Evolutionary conservation across 2,888 invertebrate genomes (phyloP), one percentile per base, ranked within the genome.

Genomic region (Heliconius ismenius): DNA sequence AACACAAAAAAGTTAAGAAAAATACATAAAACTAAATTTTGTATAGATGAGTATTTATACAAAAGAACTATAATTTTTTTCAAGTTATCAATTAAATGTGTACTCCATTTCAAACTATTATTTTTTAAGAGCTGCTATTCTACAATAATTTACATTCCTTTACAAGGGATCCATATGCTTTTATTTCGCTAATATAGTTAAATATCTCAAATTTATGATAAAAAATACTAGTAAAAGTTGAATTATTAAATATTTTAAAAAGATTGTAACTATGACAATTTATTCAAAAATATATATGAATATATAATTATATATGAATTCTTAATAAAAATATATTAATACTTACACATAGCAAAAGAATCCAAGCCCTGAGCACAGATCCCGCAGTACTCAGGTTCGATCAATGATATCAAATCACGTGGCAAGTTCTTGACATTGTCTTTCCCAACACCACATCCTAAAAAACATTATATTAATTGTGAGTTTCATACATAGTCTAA

Each of bases 401-500:
- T 87, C 62, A 89, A 79, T 4, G 81, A 74, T 72, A 92, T 78
- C 60, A 92, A 65, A 21, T 84, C 82, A n/a, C 77, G 84, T 0
- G 93, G 91, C 43, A 92, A 79, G 60, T 84, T 85, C 70, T 83
- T 89, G 60, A 92, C 69, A 58, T 81, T 64, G 0, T 89, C 86
- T 73, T 83, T 87, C 21, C 83, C 26, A 43, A 92, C 81, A 32
- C 91, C 92, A 84, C 92, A 92, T 68, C 87, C 93, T 93, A 75
- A 32, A 78, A 76, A 73, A 43, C 9, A 26, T n/a, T 18, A 62
- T 24, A 11, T 21, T 13, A 13, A 36, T 70, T 70, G 18, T 32
- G 21, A n/a, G 4, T 64, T 64, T 18, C 6, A 63, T 49, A 49
- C 49, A 49, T 7, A 49, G 18, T 49, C 49, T 49, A 13, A 63